A percentile compares a stretch with the other conserved stretches of the same genome.
phyloP scores from a whole-genome alignment of 2,888 invertebrate genomes.

The Elysia crispata region DNA sequence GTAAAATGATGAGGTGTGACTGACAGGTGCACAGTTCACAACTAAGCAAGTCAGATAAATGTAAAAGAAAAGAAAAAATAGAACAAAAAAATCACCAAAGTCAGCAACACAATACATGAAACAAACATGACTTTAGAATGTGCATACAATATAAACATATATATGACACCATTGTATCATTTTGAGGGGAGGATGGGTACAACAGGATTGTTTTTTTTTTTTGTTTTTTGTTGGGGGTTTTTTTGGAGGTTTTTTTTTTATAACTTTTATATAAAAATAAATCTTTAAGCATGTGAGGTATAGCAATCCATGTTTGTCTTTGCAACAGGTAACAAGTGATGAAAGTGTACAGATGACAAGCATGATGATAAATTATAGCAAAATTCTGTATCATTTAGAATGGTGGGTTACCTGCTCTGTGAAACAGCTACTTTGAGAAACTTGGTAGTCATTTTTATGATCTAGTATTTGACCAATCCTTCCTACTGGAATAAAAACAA shows the following conservation, averaged over 20 bases:
- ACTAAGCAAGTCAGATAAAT: neutral
- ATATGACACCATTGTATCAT: neutral
- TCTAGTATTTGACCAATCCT: too few relatives aligned
- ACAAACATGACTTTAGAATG: neutral
- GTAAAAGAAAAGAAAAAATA: conserved; percentile 12
- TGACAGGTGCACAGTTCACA: too few relatives aligned
- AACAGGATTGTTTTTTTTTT: too few relatives aligned
- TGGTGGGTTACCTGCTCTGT: neutral
- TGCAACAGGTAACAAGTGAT: conserved; percentile 1
- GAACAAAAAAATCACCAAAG: neutral
- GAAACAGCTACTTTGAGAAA: neutral
- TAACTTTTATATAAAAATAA: conserved; percentile 45
- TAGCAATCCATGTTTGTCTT: conserved; percentile 27
- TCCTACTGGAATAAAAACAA: too few relatives aligned
- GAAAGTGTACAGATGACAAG: neutral
- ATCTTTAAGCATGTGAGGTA: conserved; percentile 44
- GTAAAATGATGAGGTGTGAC: too few relatives aligned
- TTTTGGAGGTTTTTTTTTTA: conserved; percentile 31
- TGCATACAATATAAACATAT: neutral
- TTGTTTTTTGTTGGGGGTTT: conserved; percentile 20
- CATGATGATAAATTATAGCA: neutral
- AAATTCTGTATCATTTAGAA: neutral
- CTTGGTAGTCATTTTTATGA: too few relatives aligned
- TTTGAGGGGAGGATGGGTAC: too few relatives aligned
- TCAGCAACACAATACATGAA: neutral